Evolutionary conservation across 2,888 invertebrate species (phyloP).

Genomic region (Xestia ashworthii): DNA sequence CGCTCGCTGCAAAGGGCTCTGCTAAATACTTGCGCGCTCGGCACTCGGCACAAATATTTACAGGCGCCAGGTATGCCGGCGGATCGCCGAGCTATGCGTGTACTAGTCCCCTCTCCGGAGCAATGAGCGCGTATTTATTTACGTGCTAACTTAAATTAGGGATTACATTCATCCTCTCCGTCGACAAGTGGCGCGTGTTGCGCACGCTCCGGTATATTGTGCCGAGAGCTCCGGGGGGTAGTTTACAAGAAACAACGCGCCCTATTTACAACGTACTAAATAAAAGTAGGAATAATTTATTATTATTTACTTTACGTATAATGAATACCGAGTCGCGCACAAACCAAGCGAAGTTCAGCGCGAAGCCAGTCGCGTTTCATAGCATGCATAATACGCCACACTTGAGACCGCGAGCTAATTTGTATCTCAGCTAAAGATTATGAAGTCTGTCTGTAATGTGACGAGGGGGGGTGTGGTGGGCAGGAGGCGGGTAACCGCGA

Average conservation of each 20-base stretch:
- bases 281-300: conserved; percentile 9
- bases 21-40: conserved; percentile 50
- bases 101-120: conserved; percentile 32
- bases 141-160: conserved; percentile 37
- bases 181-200: not conserved
- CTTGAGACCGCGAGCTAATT: conserved; percentile 25
- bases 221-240: not conserved
- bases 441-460: conserved; percentile 32
- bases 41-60: conserved; percentile 56
- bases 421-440: conserved; percentile 42
- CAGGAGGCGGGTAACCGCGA: not conserved
- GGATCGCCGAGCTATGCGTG: conserved; percentile 52
- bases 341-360: not conserved
- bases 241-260: conserved; percentile 13
- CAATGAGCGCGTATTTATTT: conserved; percentile 51
- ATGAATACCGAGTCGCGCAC: conserved; percentile 17
- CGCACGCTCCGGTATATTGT: conserved; percentile 6
- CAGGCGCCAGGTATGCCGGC: conserved; percentile 44
- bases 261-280: conserved; percentile 17
- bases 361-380: too few species aligned
- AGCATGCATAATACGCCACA: not conserved
- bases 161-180: conserved; percentile 24
- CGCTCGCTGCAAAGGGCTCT: conserved; percentile 46
- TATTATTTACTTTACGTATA: conserved; percentile 20
- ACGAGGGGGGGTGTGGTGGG: not conserved